These are phyloP conservation scores for Misgurnus anguillicaudatus DNA, from an alignment of 2,113 vertebrate genomes.

Conservation along the genomic window DNA sequence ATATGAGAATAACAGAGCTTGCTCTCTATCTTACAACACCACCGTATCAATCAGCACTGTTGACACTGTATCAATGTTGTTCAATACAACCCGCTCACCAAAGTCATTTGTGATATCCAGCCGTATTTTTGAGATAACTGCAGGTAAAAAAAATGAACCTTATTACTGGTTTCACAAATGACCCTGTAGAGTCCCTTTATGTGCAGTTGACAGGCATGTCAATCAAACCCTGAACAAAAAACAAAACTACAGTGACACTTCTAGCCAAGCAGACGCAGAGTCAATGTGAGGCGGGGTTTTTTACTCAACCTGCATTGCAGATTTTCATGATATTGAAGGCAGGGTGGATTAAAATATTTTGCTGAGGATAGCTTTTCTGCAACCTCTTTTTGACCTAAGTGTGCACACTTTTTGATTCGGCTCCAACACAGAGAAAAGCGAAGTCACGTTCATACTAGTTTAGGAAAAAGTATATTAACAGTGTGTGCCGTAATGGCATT, in stretches of 20 bases:
- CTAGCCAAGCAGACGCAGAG: constrained; percentile 32
- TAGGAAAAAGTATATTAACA: constrained; percentile 51
- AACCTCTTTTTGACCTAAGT: constrained; percentile 42
- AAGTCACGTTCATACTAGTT: constrained; percentile 24
- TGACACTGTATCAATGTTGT: constrained; percentile 20
- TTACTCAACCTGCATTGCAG: constrained; percentile 51
- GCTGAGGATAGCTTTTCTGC: constrained; percentile 52
- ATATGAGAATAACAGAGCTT: constrained; percentile 40
- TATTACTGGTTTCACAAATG: constrained; percentile 23
- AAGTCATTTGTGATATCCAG: background rate
- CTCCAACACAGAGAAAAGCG: background rate
- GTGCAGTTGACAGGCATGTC: background rate
- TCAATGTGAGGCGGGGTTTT: background rate
- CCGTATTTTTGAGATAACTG: background rate
- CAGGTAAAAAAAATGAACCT: background rate
- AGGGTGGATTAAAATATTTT: constrained; percentile 41
- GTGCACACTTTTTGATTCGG: constrained; percentile 43
- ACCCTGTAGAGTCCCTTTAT: background rate
- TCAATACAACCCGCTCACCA: background rate
- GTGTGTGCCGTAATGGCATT: constrained; percentile 41
- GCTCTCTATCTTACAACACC: constrained; percentile 32
- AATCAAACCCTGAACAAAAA: constrained; percentile 30
- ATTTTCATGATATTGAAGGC: constrained; percentile 53
- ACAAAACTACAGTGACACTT: background rate
- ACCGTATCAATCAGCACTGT: constrained; percentile 38